Evolutionary conservation across 2,797 vertebrate genomes (phyloP), one percentile per base, ranked within the genome.

Genomic region (Melanotaenia nigrans): DNA sequence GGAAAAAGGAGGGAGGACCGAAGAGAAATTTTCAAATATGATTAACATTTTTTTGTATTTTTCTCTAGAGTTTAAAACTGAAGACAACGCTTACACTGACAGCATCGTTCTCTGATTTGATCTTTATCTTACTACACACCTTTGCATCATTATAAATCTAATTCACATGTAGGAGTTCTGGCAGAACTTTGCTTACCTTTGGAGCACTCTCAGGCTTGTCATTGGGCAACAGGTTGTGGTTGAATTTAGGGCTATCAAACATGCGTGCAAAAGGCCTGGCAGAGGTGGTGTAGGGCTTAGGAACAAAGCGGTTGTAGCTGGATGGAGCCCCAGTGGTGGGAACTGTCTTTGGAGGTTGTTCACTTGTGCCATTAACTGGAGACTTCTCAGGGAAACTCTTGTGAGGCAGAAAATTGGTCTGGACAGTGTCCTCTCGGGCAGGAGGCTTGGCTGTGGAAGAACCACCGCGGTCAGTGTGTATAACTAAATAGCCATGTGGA

Each of bases 221-320:
- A 49, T 96, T 97, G 84, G 96, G 94, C 92, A 98, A 89, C 78
- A 99, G 96, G 86, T 98, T 99, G 90, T 99, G 98, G 90, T 97
- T 99, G 92, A 99, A 99, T 83, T 99, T 99, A 0, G 97, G 98
- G 73, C 97, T 99, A 79, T 99, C 98, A 24, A 99, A 99, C 92
- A 99, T 99, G 92, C 97, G 96, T 57, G 99, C 93, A 61, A 97
- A 98, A 2, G 95, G 96, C 66, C 95, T 95, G 59, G 96, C 96
- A 49, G 96, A 94, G 74, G 90, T 95, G 59, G 93, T 97, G 81
- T 95, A 97, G n/a, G 95, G 96, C 82, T 97, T 97, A 71, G 96
- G 92, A 22, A 92, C 92, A 77, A 96, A 98, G 78, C 94, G 95
- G 80, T 95, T 97, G 76, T 96, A 97, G 78, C 93, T 93, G 40